A percentile compares a stretch with the other conserved stretches of the same genome.
Conservation (phyloP, 92 coral and sea anemone species). For the Porites divaricata region DNA sequence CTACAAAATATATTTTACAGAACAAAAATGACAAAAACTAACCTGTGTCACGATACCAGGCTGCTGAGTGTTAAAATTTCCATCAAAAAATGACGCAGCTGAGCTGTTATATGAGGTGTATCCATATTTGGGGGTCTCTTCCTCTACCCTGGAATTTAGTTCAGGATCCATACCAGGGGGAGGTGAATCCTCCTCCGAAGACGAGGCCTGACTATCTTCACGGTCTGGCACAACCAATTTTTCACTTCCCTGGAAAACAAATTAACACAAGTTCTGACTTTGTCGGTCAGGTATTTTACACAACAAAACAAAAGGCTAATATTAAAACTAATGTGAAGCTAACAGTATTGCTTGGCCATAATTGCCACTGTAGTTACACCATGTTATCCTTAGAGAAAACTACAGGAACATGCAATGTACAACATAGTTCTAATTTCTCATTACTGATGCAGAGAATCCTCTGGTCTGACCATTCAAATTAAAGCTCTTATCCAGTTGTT, state of each 20-base stretch:
- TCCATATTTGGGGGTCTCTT: neutral
- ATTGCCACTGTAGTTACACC: too few species aligned
- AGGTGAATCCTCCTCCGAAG: neutral
- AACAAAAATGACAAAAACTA: neutral
- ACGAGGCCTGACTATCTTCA: neutral
- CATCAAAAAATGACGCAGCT: neutral
- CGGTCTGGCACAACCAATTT: neutral
- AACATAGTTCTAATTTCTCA: too few species aligned
- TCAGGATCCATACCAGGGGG: slow-evolving; percentile 13
- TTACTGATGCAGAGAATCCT: too few species aligned
- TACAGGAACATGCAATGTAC: too few species aligned
- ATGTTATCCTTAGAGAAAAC: too few species aligned
- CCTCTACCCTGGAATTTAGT: slow-evolving; percentile 20
- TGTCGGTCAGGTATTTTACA: neutral
- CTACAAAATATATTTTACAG: neutral
- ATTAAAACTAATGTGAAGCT: too few species aligned
- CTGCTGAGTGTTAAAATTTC: neutral
- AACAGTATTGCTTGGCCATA: too few species aligned
- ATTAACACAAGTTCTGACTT: neutral
- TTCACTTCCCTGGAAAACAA: neutral
- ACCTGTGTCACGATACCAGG: neutral
- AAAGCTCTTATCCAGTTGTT: too few species aligned
- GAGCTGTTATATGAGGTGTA: neutral
- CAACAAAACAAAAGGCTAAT: neutral
- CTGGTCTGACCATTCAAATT: too few species aligned